A percentile compares a stretch with the other conserved stretches of the same genome.
phyloP scores from a whole-genome alignment of 2,113 vertebrate species.

The Leucoraja erinaceus region DNA sequence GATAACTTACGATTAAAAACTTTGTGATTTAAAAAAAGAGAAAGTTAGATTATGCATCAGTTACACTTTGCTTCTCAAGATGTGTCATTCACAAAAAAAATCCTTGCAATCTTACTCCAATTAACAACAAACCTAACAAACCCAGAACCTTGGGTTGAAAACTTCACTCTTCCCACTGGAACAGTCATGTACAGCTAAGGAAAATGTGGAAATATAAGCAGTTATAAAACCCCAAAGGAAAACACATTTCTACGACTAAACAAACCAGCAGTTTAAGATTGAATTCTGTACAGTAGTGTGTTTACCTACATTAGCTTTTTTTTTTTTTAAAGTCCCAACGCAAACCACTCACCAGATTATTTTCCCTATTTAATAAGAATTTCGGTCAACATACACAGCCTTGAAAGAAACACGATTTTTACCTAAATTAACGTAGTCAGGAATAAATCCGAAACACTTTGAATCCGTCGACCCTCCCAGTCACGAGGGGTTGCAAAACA shows the following conservation, averaged over 20 bases:
- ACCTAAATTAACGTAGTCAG: not conserved
- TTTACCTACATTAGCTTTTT: not conserved
- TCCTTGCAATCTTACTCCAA: not conserved
- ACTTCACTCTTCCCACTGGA: not conserved
- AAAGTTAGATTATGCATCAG: not conserved
- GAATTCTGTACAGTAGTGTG: not conserved
- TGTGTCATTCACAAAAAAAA: not conserved
- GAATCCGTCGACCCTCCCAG: not conserved
- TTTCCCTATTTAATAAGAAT: not conserved
- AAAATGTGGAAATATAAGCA: not conserved
- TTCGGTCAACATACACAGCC: not conserved
- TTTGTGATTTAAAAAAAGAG: too few species aligned
- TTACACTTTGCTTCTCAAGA: not conserved
- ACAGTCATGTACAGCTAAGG: not conserved
- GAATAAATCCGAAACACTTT: not conserved
- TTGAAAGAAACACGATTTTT: not conserved
- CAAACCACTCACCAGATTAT: not conserved
- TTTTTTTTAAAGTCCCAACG: not conserved
- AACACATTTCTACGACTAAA: not conserved
- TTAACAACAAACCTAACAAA: not conserved
- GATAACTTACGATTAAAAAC: not conserved
- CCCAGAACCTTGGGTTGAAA: not conserved
- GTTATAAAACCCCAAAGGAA: not conserved
- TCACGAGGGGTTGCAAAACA: constrained; percentile 37
- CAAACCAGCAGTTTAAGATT: not conserved